Evolutionary conservation across 2,113 vertebrate genomes (phyloP).

Genomic region (Syngnathoides biaculeatus): DNA sequence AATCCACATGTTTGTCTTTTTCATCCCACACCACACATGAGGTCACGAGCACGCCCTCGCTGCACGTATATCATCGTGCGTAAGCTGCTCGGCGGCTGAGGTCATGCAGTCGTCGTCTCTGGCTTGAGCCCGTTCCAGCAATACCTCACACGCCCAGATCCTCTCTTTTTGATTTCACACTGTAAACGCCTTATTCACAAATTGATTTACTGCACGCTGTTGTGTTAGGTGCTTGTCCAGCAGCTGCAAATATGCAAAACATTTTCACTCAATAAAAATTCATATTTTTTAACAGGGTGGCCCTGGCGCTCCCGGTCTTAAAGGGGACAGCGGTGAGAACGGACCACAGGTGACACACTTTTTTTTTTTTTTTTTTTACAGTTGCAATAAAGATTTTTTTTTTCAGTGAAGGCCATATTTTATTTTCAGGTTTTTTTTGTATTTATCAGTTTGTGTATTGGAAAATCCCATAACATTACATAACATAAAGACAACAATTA

Average conservation of each 20-base stretch:
- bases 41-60: not conserved
- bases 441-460: too few relatives aligned
- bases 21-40: slow-evolving; percentile 17
- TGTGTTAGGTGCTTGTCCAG: slow-evolving; percentile 4
- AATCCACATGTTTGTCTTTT: not conserved
- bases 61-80: not conserved
- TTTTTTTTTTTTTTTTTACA: not conserved
- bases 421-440: not conserved
- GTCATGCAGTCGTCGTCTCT: not conserved
- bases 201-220: slow-evolving; percentile 13
- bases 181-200: not conserved
- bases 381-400: too few relatives aligned
- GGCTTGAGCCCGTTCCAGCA: not conserved
- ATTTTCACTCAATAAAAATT: slow-evolving; percentile 15
- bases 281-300: slow-evolving; percentile 76
- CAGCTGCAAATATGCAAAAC: not conserved
- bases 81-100: not conserved
- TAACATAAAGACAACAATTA: too few relatives aligned
- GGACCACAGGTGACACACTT: slow-evolving; percentile 82
- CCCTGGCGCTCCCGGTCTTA: slow-evolving; percentile 85
- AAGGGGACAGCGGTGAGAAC: slow-evolving; percentile 89
- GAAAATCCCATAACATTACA: too few relatives aligned
- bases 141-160: not conserved
- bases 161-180: not conserved
- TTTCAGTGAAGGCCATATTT: not conserved